Percentiles rank a stretch among this genome's conserved stretches.
phyloP scores from a whole-genome alignment of 1,140 invertebrate genomes.

The Panagrolaimus sp. region DNA sequence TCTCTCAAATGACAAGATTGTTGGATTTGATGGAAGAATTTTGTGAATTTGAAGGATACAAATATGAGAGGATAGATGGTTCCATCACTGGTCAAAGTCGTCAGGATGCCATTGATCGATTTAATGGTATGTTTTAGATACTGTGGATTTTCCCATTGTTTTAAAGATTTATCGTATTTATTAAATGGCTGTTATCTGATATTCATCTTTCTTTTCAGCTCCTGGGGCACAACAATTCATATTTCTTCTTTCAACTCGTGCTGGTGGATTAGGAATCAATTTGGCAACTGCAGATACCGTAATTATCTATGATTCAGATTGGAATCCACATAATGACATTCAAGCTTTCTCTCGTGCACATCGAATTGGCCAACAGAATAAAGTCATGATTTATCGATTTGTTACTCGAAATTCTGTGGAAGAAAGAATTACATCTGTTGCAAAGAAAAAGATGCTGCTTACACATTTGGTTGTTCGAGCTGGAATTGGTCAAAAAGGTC shows the following conservation, averaged over 20 bases:
- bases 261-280: conserved; percentile 97
- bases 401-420: conserved; percentile 97
- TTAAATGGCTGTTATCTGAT: neutral
- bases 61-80: conserved; percentile 98
- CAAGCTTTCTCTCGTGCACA: conserved; percentile 92
- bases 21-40: conserved; percentile 98
- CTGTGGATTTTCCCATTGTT: too few species aligned
- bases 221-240: conserved; percentile 85
- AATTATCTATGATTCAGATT: conserved; percentile 99
- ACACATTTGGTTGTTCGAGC: conserved; percentile 94
- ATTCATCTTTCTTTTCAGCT: conserved; percentile 60
- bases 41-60: conserved; percentile 90
- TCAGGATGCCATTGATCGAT: conserved; percentile 97
- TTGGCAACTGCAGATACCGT: conserved; percentile 98
- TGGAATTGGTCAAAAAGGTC: conserved; percentile 78
- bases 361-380: conserved; percentile 96
- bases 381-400: conserved; percentile 99
- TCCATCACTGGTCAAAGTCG: conserved; percentile 86
- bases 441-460: conserved; percentile 99
- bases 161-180: too few species aligned
- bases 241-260: conserved; percentile 90
- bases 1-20: conserved; percentile 85
- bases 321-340: conserved; percentile 79
- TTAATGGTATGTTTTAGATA: conserved; percentile 65
- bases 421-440: conserved; percentile 76